Percentiles rank a stretch among this genome's conserved stretches.
phyloP scores from a whole-genome alignment of 2,113 vertebrate genomes.

The Saccopteryx leptura region DNA sequence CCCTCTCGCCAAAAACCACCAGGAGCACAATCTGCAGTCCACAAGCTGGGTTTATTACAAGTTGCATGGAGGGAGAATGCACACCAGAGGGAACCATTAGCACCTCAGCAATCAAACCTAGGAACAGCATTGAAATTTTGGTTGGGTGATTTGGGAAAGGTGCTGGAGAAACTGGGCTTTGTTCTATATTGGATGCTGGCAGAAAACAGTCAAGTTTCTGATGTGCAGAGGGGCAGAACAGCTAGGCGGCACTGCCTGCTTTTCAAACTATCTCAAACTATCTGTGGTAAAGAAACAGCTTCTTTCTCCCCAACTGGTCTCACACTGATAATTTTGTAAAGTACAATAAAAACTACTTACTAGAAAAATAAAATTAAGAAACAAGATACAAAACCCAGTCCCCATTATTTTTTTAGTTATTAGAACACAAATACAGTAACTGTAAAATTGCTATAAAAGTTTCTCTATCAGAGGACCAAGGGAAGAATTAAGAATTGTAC shows the following conservation, averaged over 20 bases:
- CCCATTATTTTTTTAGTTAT: not conserved
- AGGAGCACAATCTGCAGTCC: not conserved
- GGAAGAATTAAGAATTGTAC: too few species aligned
- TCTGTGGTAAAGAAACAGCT: not conserved
- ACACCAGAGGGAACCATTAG: not conserved
- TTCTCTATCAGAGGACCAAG: not conserved
- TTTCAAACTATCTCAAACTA: constrained; percentile 39
- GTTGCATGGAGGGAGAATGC: not conserved
- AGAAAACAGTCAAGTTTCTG: constrained; percentile 4
- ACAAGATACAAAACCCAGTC: not conserved
- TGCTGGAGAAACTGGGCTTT: not conserved
- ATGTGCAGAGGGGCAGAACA: not conserved
- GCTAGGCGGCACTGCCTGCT: not conserved
- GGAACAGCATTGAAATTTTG: not conserved
- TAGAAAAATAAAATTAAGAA: constrained; percentile 34
- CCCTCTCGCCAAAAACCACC: not conserved
- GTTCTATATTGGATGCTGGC: not conserved
- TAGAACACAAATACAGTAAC: not conserved
- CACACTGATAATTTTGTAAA: not conserved
- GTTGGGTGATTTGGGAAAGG: not conserved
- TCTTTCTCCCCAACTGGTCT: not conserved
- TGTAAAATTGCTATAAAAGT: not conserved
- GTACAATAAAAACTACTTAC: constrained; percentile 11
- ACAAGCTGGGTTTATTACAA: not conserved
- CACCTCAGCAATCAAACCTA: not conserved